phyloP scores from a whole-genome alignment of 2,113 vertebrate genomes.

The Rhea pennata region DNA sequence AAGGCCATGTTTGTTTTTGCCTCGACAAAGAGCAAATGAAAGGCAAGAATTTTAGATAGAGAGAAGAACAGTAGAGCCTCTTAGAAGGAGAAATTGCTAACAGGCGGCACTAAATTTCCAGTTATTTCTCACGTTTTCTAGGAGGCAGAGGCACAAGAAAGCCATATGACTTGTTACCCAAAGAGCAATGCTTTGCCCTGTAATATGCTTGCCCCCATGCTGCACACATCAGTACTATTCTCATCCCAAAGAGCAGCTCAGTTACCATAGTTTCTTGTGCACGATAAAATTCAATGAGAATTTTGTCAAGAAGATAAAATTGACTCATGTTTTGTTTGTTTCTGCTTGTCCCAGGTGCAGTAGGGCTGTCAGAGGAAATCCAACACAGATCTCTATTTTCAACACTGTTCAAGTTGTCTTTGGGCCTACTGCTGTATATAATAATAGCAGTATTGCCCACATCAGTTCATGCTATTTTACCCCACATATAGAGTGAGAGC shows the following conservation, averaged over 20 bases:
- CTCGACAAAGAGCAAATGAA: background rate
- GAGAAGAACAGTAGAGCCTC: background rate
- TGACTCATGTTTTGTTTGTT: background rate
- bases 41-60: background rate
- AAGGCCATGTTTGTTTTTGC: background rate
- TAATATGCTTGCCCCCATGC: background rate
- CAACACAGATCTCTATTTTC: background rate
- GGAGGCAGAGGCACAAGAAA: background rate
- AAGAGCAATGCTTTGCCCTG: background rate
- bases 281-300: background rate
- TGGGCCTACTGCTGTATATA: background rate
- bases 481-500: background rate
- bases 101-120: conserved; percentile 31
- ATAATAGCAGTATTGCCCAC: background rate
- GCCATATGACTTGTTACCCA: background rate
- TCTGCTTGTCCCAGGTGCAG: background rate
- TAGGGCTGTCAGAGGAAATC: background rate
- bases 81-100: background rate
- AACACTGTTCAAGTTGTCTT: background rate
- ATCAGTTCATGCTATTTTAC: background rate
- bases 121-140: conserved; percentile 36
- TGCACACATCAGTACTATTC: background rate
- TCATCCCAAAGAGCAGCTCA: background rate
- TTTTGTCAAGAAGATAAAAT: background rate
- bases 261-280: background rate